Conservation (phyloP, 2,797 vertebrate genomes). For the Microctenopoma stevenorrisi region DNA sequence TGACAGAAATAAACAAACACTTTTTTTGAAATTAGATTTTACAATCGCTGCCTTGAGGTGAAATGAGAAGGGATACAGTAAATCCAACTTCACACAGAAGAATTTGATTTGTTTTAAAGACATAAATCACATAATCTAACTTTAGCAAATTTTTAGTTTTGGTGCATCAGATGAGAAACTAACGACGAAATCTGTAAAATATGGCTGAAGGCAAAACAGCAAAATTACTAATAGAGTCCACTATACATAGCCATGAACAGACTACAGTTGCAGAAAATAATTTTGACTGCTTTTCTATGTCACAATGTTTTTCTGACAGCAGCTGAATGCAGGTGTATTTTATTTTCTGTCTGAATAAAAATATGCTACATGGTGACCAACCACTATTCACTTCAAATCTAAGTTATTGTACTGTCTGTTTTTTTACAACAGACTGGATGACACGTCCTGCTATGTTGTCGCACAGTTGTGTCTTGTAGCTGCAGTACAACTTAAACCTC, state of each 20-base stretch:
- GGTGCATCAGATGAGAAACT: background rate
- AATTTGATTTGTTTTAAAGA: slow-evolving; percentile 6
- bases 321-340: background rate
- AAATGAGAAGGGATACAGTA: slow-evolving; percentile 1
- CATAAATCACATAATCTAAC: background rate
- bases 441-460: background rate
- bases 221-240: background rate
- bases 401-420: background rate
- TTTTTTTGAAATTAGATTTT: slow-evolving; percentile 10
- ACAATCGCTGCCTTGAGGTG: slow-evolving; percentile 26
- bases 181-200: background rate
- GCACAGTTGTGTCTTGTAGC: background rate
- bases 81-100: slow-evolving; percentile 21
- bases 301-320: background rate
- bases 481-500: slow-evolving; percentile 23
- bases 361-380: slow-evolving; percentile 1
- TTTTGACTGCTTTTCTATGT: background rate
- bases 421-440: background rate
- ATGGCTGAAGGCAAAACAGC: background rate
- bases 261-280: background rate
- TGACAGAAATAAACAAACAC: slow-evolving; percentile 28
- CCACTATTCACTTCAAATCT: background rate
- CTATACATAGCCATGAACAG: background rate
- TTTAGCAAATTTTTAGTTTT: background rate
- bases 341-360: background rate